Evolutionary conservation across 1,140 invertebrate genomes (phyloP), one percentile per base, ranked within the genome.

Genomic region (Pygmarrhopalites habei): DNA sequence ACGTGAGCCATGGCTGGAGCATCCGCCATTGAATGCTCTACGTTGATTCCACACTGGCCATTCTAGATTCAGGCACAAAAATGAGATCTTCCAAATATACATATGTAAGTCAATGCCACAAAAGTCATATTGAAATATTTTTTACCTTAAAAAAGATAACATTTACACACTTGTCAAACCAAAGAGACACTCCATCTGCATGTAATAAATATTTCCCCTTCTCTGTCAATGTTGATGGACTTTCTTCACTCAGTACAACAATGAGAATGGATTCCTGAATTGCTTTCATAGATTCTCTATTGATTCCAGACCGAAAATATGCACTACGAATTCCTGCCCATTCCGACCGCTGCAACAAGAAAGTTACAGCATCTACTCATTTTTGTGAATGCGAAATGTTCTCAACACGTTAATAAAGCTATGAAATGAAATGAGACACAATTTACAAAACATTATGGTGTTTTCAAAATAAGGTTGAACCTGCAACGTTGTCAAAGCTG

Each of bases 1-100:
- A 79, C 72, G 68, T 83, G 82, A n/a, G 75, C 81, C 56, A 81
- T 75, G 0, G 78, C 80, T 19, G 82, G 81, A 5, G 82, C 82
- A 74, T 83, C 62, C 1, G 60, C 60, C 71, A 76, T 72, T 47
- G 78, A 76, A 64, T 82, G 82, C 71, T 83, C 82, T 69, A 78
- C 77, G 71, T 83, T 83, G n/a, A 82, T 57, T 51, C 82, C 82
- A 64, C 77, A 73, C 58, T 75, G 68, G 26, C 77, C 80, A 71
- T 80, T 75, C 39, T n/a, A n/a, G n/a, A n/a, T n/a, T n/a, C n/a
- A n/a, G n/a, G n/a, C n/a, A n/a, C n/a, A n/a, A n/a, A n/a, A n/a
- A n/a, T n/a, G n/a, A n/a, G n/a, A n/a, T n/a, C n/a, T n/a, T n/a
- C n/a, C n/a, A n/a, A n/a, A n/a, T n/a, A n/a, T n/a, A n/a, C n/a